Evolutionary conservation across 1,140 invertebrate species (phyloP), one percentile per base, ranked within the genome.

Genomic region (Chymomyza costata): DNA sequence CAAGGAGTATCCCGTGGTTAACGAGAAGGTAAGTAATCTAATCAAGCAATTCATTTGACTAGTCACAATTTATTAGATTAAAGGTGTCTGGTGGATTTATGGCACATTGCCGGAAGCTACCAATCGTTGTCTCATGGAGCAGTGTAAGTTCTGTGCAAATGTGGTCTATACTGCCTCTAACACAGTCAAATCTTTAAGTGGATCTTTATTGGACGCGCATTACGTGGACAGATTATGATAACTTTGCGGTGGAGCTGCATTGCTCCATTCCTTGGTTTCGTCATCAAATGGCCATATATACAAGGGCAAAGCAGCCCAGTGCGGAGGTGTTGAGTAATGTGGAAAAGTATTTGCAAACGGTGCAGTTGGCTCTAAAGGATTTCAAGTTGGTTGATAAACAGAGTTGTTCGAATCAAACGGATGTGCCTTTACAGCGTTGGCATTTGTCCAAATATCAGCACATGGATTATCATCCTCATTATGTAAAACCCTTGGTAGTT

Each of bases 151-250:
- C 2, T n/a, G n/a, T n/a, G n/a, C 2, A 1, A 2, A 6, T 34
- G 10, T 1, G 1, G 15, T 32, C 3, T n/a, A 17, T 1, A 30
- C n/a, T n/a, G n/a, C n/a, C n/a, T n/a, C n/a, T n/a, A n/a, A n/a
- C n/a, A n/a, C n/a, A n/a, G n/a, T n/a, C n/a, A n/a, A n/a, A n/a
- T n/a, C n/a, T 10, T 48, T 41, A 6, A 76, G 70, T 78, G 44
- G 47, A 76, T 40, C 37, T 52, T 7, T 76, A 78, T 28, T 76
- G 70, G 70, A 78, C 53, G 1, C 40, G 62, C 18, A 66, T 76
- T 7, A 76, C 70, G 5, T 34, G 37, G 3, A 66, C 57, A 1
- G 71, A 78, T 51, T 76, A 70, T 13, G 21, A 8, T 0, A 63
- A 35, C 15, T 59, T 25, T 41, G 71, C 62, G 0, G 57, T 76